Base-by-base conservation (phyloP, 2,113 vertebrate genomes). In the Charadrius vociferus region DNA sequence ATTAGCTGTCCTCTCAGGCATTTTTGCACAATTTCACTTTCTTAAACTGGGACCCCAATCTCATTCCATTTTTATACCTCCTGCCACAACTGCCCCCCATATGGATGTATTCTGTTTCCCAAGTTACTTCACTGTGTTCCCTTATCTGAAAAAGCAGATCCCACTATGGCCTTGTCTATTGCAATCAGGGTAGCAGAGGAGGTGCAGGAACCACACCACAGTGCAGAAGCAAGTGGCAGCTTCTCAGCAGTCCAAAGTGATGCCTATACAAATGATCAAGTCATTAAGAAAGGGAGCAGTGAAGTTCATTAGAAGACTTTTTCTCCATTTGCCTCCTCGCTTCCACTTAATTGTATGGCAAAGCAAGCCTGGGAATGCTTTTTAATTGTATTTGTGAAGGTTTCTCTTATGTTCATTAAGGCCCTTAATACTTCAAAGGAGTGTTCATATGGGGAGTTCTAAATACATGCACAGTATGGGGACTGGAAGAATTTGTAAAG, bases 21-120 rank as follows among this genome's bases (percentile, higher is more conserved):
- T 36, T 92, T 88, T 85, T 92, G 12, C 6, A n/a, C 7, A 43
- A 21, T 56, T 32, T 58, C 8, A 11, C 12, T 75, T 88, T 37
- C 37, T 79, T 1, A 1, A 29, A 71, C 30, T 62, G 53, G 30
- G 23, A 67, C 3, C 1, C 6, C 3, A 56, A 6, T 36, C 13
- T 70, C 15, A n/a, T 66, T 79, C 14, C 26, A 14, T 36, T 89
- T 87, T 72, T 36, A 34, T 7, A 30, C 1, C 15, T 71, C 9
- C 19, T 78, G 18, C 7, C 7, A 43, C 5, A 71, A 18, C n/a
- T n/a, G n/a, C 1, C 1, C 4, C 17, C 10, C 4, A 34, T 12
- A 9, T 30, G 45, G 10, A 49, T 21, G 9, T 27, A 37, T 52
- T 84, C 22, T 58, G 1, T 50, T 85, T 95, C 14, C 10, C 11